These are phyloP conservation scores for Arge pagana DNA, from an alignment of 2,888 invertebrate genomes.

Conservation along the genomic window DNA sequence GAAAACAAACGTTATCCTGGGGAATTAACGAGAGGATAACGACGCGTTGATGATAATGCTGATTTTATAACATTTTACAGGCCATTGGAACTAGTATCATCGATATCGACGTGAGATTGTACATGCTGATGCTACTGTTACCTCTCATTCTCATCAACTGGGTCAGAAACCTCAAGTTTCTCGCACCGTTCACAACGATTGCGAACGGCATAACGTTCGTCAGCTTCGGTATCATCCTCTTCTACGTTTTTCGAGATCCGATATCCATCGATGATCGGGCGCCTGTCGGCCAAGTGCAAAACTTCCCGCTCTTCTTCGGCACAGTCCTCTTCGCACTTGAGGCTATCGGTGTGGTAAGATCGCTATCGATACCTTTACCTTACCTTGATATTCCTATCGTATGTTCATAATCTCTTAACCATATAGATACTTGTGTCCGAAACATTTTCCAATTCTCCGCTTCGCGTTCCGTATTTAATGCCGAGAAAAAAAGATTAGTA, in stretches of 20 bases:
- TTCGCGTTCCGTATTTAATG: too few species aligned
- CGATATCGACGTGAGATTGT: slow-evolving; percentile 62
- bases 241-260: slow-evolving; percentile 79
- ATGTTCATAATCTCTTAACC: neutral
- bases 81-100: slow-evolving; percentile 55
- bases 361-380: neutral
- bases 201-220: slow-evolving; percentile 85
- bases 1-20: too few species aligned
- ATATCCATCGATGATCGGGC: slow-evolving; percentile 67
- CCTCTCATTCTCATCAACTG: slow-evolving; percentile 81
- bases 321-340: slow-evolving; percentile 95
- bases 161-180: slow-evolving; percentile 80
- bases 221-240: slow-evolving; percentile 84
- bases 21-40: too few species aligned
- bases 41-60: too few species aligned
- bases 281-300: slow-evolving; percentile 67
- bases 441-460: too few species aligned
- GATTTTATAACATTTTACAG: slow-evolving; percentile 58
- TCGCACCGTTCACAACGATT: slow-evolving; percentile 88
- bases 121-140: slow-evolving; percentile 66
- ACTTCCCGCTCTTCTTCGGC: slow-evolving; percentile 92
- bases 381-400: neutral
- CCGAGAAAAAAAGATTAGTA: too few species aligned
- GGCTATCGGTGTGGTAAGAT: slow-evolving; percentile 86
- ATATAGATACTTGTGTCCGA: neutral